Evolutionary conservation across 1,140 invertebrate species (phyloP).

Genomic region (Lepidostoma basale): DNA sequence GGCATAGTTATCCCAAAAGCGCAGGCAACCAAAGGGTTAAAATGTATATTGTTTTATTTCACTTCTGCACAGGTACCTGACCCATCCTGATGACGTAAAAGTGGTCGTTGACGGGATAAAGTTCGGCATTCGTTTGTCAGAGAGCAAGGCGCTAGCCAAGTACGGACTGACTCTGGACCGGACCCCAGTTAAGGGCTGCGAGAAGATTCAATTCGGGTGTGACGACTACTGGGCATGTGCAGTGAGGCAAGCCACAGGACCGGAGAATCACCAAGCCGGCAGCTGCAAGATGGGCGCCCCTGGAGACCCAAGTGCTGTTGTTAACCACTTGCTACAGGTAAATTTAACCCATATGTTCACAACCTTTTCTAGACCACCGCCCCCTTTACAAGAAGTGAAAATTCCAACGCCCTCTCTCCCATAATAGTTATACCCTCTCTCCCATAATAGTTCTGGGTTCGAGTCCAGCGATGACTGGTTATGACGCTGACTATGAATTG

Average conservation of each 20-base stretch:
- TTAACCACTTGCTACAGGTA: constrained; percentile 70
- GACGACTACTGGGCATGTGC: constrained; percentile 85
- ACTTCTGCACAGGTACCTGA: constrained; percentile 60
- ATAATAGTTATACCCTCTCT: too few species aligned
- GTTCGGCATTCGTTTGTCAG: constrained; percentile 70
- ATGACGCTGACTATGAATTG: not conserved
- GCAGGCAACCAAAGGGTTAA: too few species aligned
- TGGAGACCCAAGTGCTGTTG: constrained; percentile 71
- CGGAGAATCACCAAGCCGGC: constrained; percentile 86
- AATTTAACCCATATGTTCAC: not conserved
- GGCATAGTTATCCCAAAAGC: too few species aligned
- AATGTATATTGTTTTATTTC: not conserved
- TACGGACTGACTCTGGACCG: constrained; percentile 75
- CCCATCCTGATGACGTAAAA: constrained; percentile 69
- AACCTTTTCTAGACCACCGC: too few species aligned
- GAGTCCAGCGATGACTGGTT: not conserved
- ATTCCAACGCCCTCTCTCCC: too few species aligned
- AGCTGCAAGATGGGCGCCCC: constrained; percentile 80
- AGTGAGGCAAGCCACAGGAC: constrained; percentile 72
- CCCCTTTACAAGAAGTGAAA: too few species aligned
- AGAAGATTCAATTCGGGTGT: constrained; percentile 72
- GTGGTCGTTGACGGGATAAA: constrained; percentile 77
- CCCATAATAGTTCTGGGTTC: not conserved
- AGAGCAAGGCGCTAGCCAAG: constrained; percentile 70
- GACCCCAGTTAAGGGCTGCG: constrained; percentile 74